phyloP scores from a whole-genome alignment of 1,140 invertebrate species.

The Mylabris phalerata region DNA sequence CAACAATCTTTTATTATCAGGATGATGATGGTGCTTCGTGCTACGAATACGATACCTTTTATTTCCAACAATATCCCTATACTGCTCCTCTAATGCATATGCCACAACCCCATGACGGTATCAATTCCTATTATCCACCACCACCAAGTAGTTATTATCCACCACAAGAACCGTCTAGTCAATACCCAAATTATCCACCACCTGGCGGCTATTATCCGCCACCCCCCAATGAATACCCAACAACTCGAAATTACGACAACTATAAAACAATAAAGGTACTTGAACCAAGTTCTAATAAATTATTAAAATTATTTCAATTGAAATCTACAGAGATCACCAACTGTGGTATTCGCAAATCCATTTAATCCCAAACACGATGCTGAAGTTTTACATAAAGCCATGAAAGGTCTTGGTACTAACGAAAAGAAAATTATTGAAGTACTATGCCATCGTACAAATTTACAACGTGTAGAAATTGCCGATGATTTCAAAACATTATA shows the following conservation, averaged over 20 bases:
- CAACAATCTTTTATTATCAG: too few relatives aligned
- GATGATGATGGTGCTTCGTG: neutral
- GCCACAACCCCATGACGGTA: constrained; percentile 27
- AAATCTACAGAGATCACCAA: constrained; percentile 52
- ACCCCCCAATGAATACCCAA: neutral
- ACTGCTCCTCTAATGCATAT: constrained; percentile 35
- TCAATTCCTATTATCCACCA: constrained; percentile 16
- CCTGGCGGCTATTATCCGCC: neutral
- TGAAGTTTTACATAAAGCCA: constrained; percentile 66
- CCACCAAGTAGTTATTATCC: neutral
- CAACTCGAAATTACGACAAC: too few relatives aligned
- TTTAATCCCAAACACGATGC: constrained; percentile 71
- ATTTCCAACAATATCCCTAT: constrained; percentile 18
- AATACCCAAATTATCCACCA: too few relatives aligned
- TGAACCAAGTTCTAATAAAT: too few relatives aligned
- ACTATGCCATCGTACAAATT: constrained; percentile 59
- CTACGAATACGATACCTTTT: neutral
- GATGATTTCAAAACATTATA: constrained; percentile 74
- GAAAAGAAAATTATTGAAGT: constrained; percentile 76
- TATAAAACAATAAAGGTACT: too few relatives aligned
- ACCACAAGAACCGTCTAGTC: too few relatives aligned
- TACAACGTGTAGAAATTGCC: constrained; percentile 67
- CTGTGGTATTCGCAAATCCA: constrained; percentile 55
- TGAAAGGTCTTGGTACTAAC: constrained; percentile 78
- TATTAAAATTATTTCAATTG: too few relatives aligned